Evolutionary conservation across 2,888 invertebrate genomes (phyloP).

Genomic region (Latrodectus elegans): DNA sequence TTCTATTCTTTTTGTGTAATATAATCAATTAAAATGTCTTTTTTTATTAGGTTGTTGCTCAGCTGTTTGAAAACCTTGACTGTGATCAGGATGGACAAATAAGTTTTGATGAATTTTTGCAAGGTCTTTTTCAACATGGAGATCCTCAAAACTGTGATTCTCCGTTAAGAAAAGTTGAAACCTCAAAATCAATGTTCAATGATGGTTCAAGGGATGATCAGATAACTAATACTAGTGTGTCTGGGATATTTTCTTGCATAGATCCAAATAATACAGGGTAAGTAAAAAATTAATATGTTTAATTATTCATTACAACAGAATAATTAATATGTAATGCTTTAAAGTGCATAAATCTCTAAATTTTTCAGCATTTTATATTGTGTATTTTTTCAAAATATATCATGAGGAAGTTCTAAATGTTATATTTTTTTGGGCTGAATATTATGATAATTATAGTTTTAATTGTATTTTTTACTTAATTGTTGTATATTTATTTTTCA

Average conservation of each 20-base stretch:
- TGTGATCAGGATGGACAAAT: conserved; percentile 81
- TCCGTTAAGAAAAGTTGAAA: conserved; percentile 29
- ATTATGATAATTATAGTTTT: no score
- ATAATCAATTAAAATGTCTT: background rate
- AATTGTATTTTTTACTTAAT: no score
- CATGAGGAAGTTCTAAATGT: no score
- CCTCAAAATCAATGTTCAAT: conserved; percentile 44
- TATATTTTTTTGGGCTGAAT: no score
- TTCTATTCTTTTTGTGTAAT: background rate
- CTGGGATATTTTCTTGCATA: conserved; percentile 74
- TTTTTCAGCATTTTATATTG: no score
- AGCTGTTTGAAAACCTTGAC: conserved; percentile 82
- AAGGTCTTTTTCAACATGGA: conserved; percentile 79
- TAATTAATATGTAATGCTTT: no score
- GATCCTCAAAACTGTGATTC: conserved; percentile 71
- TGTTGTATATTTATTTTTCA: no score
- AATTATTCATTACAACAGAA: no score
- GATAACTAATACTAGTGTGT: conserved; percentile 64
- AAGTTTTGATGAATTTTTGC: conserved; percentile 81
- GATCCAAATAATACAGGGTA: conserved; percentile 74
- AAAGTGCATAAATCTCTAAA: no score
- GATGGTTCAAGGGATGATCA: conserved; percentile 63
- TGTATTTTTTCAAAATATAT: no score
- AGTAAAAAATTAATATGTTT: conserved; percentile 24
- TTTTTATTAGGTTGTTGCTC: conserved; percentile 77